A percentile compares a stretch with the other conserved stretches of the same genome.
Conservation (phyloP, 2,113 vertebrate genomes). For the Gnathonemus longibarbis region DNA sequence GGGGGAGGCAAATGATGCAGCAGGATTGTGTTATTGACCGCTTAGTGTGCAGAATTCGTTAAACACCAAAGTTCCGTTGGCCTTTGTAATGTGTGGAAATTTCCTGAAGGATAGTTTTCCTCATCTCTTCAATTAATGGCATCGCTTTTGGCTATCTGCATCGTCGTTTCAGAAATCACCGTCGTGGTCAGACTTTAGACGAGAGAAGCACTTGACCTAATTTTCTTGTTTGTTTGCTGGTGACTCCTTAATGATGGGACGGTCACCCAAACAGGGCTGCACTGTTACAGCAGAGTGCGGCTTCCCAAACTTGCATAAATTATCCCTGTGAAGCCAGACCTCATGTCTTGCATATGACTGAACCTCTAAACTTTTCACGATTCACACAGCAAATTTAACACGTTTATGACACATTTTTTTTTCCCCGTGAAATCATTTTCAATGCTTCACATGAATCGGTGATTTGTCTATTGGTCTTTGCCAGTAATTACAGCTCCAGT, state of each 20-base stretch:
- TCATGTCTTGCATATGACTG: background rate
- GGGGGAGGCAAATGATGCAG: background rate
- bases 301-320: background rate
- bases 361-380: background rate
- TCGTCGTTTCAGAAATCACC: background rate
- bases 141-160: background rate
- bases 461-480: background rate
- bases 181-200: background rate
- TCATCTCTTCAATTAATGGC: background rate
- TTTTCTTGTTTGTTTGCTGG: background rate
- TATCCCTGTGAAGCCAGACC: background rate
- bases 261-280: background rate
- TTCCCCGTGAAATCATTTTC: background rate
- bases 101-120: background rate
- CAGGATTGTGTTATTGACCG: background rate
- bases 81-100: background rate
- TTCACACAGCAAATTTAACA: background rate
- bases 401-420: background rate
- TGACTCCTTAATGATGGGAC: background rate
- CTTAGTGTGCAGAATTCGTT: background rate
- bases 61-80: background rate
- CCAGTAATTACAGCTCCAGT: background rate
- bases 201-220: background rate
- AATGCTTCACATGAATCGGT: background rate
- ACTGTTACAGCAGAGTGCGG: background rate